Evolutionary conservation across 2,113 vertebrate genomes (phyloP).

Genomic region (Okapia johnstoni): DNA sequence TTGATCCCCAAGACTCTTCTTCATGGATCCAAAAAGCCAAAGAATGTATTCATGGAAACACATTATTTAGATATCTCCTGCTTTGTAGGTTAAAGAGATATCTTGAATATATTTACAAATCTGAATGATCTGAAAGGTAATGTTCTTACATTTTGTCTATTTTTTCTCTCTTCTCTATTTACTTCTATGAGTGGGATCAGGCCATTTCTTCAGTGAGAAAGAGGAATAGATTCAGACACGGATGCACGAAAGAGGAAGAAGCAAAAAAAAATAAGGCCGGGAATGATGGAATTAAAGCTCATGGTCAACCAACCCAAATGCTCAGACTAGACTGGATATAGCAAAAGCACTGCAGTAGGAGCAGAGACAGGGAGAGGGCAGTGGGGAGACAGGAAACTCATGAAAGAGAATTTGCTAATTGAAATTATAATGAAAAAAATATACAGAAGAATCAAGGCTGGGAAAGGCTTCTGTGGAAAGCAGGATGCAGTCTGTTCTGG

Average conservation of each 20-base stretch:
- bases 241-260: background rate
- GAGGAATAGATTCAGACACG: background rate
- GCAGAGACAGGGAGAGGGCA: background rate
- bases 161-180: background rate
- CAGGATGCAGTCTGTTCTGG: background rate
- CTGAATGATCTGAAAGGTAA: slow-evolving; percentile 9
- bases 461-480: background rate
- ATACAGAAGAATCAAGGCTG: background rate
- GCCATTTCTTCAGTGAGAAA: background rate
- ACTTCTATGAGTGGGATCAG: background rate
- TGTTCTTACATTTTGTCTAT: background rate
- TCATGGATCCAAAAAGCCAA: background rate
- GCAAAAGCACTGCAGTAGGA: background rate
- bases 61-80: background rate
- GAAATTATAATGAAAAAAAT: background rate
- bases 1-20: background rate
- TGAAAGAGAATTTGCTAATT: background rate
- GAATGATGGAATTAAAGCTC: background rate
- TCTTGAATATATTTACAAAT: background rate
- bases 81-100: background rate
- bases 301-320: background rate
- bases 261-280: background rate
- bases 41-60: slow-evolving; percentile 11
- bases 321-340: background rate
- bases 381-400: background rate